phyloP scores from a whole-genome alignment of 2,888 invertebrate species.

The Dryomyza anilis region DNA sequence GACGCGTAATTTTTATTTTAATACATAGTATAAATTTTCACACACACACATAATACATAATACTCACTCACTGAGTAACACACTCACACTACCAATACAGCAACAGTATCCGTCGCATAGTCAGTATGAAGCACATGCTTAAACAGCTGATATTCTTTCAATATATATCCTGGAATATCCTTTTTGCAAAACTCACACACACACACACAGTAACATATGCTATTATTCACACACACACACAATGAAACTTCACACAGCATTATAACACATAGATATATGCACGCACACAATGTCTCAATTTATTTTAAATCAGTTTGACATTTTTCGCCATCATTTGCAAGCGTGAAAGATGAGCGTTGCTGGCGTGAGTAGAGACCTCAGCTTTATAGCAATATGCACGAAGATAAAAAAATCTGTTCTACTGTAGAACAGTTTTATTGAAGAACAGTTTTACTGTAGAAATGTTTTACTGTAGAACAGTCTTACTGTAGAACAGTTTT shows the following conservation, averaged over 20 bases:
- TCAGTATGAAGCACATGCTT: conserved; percentile 6
- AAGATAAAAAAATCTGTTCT: too few relatives aligned
- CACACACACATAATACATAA: too few relatives aligned
- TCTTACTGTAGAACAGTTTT: too few relatives aligned
- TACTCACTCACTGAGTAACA: too few relatives aligned
- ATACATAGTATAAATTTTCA: too few relatives aligned
- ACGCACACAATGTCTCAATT: conserved; percentile 37
- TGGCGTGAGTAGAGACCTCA: background rate
- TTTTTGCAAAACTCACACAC: background rate
- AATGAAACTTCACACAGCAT: background rate
- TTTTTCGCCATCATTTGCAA: background rate
- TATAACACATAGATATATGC: background rate
- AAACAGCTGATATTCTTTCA: conserved; percentile 33
- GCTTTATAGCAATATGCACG: too few relatives aligned
- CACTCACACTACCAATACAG: too few relatives aligned
- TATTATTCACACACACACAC: background rate
- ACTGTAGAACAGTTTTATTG: too few relatives aligned
- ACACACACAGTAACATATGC: background rate
- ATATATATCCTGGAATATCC: conserved; percentile 25
- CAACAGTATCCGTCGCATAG: too few relatives aligned
- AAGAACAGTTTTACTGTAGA: too few relatives aligned
- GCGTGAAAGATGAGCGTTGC: background rate
- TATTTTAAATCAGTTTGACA: conserved; percentile 41
- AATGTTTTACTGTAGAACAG: too few relatives aligned
- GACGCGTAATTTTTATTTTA: too few relatives aligned